Evolutionary conservation across 2,888 invertebrate species (phyloP).

Genomic region (Pyrocoelia pectoralis): DNA sequence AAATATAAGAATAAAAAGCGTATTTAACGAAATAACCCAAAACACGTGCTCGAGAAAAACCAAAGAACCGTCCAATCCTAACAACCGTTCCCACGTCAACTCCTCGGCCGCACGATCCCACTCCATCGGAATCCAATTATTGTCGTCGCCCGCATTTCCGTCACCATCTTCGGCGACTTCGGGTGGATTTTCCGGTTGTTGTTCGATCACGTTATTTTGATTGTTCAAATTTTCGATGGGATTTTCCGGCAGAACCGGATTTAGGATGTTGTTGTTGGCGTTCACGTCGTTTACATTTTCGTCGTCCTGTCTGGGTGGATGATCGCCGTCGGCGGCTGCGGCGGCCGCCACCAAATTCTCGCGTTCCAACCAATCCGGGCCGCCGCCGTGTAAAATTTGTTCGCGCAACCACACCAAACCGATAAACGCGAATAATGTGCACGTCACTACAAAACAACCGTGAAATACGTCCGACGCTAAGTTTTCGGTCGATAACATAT

Average conservation of each 20-base stretch:
- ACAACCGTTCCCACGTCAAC: slow-evolving; percentile 95
- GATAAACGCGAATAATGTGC: slow-evolving; percentile 95
- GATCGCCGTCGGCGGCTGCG: slow-evolving; percentile 45
- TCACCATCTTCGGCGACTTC: slow-evolving; percentile 58
- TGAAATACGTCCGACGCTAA: slow-evolving; percentile 93
- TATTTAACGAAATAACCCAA: slow-evolving; percentile 98
- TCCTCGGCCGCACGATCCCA: slow-evolving; percentile 99
- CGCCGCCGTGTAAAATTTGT: slow-evolving; percentile 97
- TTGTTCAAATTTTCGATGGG: slow-evolving; percentile 23
- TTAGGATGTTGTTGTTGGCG: slow-evolving; percentile 17
- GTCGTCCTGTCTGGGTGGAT: slow-evolving; percentile 14
- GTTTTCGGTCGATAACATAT: slow-evolving; percentile 93
- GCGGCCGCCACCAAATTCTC: slow-evolving; percentile 67
- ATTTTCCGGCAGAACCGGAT: slow-evolving; percentile 24
- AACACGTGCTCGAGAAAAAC: slow-evolving; percentile 98
- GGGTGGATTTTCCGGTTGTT: slow-evolving; percentile 37
- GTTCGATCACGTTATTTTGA: slow-evolving; percentile 54
- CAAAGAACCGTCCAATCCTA: slow-evolving; percentile 96
- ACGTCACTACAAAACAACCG: slow-evolving; percentile 95
- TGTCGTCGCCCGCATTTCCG: slow-evolving; percentile 74
- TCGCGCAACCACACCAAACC: slow-evolving; percentile 97
- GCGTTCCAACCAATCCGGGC: slow-evolving; percentile 94
- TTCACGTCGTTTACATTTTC: slow-evolving; percentile 39
- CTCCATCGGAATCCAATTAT: slow-evolving; percentile 98
- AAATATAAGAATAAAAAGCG: slow-evolving; percentile 95